phyloP scores from a whole-genome alignment of 2,888 invertebrate genomes.

The Melipona beecheii region DNA sequence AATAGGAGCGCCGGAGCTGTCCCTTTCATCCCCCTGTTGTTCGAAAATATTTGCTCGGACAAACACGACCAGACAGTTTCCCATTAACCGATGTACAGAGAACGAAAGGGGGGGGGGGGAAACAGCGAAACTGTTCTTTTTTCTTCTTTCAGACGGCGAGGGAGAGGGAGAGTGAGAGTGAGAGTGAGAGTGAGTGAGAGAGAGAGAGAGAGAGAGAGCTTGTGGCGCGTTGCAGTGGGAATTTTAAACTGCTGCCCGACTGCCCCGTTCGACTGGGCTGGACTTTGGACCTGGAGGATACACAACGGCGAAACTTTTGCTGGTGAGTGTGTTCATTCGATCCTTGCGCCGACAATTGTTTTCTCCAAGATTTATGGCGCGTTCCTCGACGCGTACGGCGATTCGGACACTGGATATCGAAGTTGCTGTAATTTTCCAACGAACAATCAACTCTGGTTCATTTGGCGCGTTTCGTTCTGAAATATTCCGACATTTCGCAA shows the following conservation, averaged over 20 bases:
- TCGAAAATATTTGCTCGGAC: constrained; percentile 52
- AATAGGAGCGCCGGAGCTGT: constrained; percentile 17
- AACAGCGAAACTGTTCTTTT: background rate
- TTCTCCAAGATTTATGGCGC: background rate
- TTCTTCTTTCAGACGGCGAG: background rate
- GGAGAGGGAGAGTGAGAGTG: background rate
- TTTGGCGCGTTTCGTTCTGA: too few relatives aligned
- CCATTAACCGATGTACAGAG: constrained; percentile 43
- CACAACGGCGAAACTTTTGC: constrained; percentile 59
- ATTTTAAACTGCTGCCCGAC: constrained; percentile 43
- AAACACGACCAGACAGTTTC: constrained; percentile 41
- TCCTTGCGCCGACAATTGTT: background rate
- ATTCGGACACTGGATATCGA: too few relatives aligned
- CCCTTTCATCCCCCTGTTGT: constrained; percentile 37
- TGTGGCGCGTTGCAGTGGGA: constrained; percentile 30
- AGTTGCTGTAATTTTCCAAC: too few relatives aligned
- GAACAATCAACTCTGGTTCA: too few relatives aligned
- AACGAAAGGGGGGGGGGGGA: background rate
- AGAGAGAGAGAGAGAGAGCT: constrained; percentile 19
- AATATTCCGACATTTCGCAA: too few relatives aligned
- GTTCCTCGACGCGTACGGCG: too few relatives aligned
- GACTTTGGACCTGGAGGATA: constrained; percentile 51
- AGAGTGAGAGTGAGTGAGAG: background rate
- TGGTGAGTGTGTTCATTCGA: constrained; percentile 46
- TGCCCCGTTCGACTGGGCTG: constrained; percentile 39